Percentiles rank a stretch among this genome's conserved stretches.
Evolutionary conservation across 2,797 vertebrate species (phyloP).

Genomic region (Okamejei kenojei): DNA sequence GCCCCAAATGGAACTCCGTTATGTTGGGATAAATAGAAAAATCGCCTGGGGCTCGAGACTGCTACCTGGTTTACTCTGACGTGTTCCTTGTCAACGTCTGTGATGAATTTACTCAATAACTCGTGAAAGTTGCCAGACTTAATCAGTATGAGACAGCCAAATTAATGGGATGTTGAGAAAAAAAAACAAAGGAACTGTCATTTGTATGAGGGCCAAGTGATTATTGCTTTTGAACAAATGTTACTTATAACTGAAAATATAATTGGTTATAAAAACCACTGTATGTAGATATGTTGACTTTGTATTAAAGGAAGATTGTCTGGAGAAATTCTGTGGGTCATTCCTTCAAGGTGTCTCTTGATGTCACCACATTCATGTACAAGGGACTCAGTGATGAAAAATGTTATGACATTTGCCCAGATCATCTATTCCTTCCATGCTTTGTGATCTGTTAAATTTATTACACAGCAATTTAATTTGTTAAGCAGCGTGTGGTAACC

Average conservation of each 20-base stretch:
- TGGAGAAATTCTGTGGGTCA: conserved; percentile 52
- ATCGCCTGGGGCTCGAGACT: conserved; percentile 20
- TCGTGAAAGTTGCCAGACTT: conserved; percentile 65
- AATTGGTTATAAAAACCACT: conserved; percentile 83
- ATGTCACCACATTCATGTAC: background rate
- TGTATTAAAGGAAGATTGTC: conserved; percentile 99
- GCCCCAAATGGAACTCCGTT: conserved; percentile 31
- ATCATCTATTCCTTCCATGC: background rate
- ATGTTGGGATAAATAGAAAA: conserved; percentile 32
- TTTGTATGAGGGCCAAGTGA: conserved; percentile 80
- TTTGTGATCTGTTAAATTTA: background rate
- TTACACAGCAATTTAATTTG: background rate
- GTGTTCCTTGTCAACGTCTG: conserved; percentile 37
- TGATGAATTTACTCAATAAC: conserved; percentile 55
- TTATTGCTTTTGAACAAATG: conserved; percentile 78
- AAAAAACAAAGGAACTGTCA: conserved; percentile 53
- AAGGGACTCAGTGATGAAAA: background rate
- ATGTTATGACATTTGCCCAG: background rate
- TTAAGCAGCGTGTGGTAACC: background rate
- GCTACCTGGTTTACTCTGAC: conserved; percentile 24
- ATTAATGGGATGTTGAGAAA: conserved; percentile 50
- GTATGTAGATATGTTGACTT: conserved; percentile 99
- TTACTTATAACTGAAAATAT: conserved; percentile 82
- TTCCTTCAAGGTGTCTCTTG: background rate
- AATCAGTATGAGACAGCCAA: conserved; percentile 55